phyloP scores from a whole-genome alignment of 2,113 vertebrate species.

The Chloroceryle aenea region DNA sequence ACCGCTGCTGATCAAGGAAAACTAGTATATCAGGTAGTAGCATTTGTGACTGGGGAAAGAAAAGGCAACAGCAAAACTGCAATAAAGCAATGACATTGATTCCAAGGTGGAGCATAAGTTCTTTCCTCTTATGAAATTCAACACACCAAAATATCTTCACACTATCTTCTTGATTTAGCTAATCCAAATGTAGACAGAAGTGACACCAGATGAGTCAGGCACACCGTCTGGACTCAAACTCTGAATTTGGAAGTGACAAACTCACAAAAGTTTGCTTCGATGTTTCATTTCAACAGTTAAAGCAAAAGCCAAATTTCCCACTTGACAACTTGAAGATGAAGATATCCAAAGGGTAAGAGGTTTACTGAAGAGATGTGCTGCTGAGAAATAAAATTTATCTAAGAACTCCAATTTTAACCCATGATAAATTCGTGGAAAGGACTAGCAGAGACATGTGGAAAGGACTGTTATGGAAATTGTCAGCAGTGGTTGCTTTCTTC shows the following conservation, averaged over 20 bases:
- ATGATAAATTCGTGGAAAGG: background rate
- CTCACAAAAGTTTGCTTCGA: slow-evolving; percentile 21
- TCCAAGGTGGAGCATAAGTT: background rate
- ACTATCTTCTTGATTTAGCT: slow-evolving; percentile 32
- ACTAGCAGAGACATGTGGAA: background rate
- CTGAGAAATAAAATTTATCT: background rate
- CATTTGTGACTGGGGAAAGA: background rate
- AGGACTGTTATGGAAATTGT: background rate
- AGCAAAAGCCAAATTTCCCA: background rate
- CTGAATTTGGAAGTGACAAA: slow-evolving; percentile 37
- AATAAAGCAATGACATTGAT: background rate
- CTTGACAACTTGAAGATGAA: background rate
- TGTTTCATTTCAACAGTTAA: slow-evolving; percentile 20
- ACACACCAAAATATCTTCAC: background rate
- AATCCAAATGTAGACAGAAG: slow-evolving; percentile 50
- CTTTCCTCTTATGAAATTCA: background rate
- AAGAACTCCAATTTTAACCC: background rate
- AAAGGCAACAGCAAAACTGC: background rate
- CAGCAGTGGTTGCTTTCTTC: background rate
- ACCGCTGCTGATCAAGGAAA: background rate
- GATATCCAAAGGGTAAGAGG: background rate
- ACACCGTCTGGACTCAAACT: slow-evolving; percentile 21
- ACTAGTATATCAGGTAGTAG: background rate
- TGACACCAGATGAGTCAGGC: slow-evolving; percentile 54
- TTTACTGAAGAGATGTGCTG: background rate